A percentile compares a stretch with the other conserved stretches of the same genome.
phyloP scores from a whole-genome alignment of 2,113 vertebrate species.

The Tapirus terrestris region DNA sequence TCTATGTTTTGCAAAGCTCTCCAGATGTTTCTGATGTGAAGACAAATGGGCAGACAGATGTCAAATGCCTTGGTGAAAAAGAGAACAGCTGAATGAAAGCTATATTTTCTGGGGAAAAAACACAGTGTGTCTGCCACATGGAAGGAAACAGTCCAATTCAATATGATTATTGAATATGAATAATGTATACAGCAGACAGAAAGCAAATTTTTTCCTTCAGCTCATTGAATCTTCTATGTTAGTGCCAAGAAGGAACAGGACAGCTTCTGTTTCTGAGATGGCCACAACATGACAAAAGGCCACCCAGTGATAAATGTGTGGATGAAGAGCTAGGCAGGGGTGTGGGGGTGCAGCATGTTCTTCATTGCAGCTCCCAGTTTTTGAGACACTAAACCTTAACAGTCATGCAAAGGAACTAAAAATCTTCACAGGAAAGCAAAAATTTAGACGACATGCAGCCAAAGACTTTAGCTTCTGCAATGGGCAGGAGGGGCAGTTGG shows the following conservation, averaged over 20 bases:
- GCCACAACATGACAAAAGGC: neutral
- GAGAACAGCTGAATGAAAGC: neutral
- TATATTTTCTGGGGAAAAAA: neutral
- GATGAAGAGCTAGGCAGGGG: neutral
- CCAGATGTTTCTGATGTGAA: neutral
- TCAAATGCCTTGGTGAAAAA: neutral
- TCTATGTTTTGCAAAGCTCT: neutral
- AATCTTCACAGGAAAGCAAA: neutral
- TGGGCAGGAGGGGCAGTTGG: neutral
- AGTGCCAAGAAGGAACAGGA: neutral
- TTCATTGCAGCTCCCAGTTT: neutral
- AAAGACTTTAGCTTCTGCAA: neutral
- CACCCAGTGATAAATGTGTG: neutral
- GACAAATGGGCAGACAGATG: neutral
- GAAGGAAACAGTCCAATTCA: conserved; percentile 35
- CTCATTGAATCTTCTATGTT: neutral
- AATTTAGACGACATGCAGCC: neutral
- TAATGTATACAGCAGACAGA: neutral
- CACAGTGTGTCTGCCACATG: neutral
- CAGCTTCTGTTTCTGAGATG: neutral
- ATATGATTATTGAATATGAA: neutral
- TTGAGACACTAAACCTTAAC: neutral
- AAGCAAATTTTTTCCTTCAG: neutral
- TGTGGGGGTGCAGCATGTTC: neutral
- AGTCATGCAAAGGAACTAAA: neutral